A percentile compares a stretch with the other conserved stretches of the same genome.
Conservation (phyloP, 2,113 vertebrate genomes). For the Dicerorhinus sumatrensis region DNA sequence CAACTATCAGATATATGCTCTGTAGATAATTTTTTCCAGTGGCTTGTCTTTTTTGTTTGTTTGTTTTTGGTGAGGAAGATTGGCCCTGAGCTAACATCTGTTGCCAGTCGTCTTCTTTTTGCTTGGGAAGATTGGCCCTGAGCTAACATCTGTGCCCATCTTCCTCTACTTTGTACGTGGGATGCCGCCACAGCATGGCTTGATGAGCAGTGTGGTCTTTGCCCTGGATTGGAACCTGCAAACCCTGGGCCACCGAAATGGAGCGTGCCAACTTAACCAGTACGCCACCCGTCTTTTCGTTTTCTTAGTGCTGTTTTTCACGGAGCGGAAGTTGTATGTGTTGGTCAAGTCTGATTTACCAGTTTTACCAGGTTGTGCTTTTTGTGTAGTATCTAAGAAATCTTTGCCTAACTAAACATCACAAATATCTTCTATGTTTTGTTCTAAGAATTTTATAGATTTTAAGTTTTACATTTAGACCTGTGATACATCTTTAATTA, state of each 20-base stretch:
- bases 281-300: background rate
- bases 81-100: too few relatives aligned
- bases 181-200: too few relatives aligned
- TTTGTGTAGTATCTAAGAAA: background rate
- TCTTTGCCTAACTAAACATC: background rate
- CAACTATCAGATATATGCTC: background rate
- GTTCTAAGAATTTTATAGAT: background rate
- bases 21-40: background rate
- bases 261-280: too few relatives aligned
- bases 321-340: background rate
- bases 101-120: too few relatives aligned
- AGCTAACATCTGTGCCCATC: too few relatives aligned
- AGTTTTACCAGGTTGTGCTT: background rate
- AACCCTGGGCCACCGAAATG: too few relatives aligned
- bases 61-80: too few relatives aligned
- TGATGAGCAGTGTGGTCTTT: too few relatives aligned
- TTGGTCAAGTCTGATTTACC: background rate
- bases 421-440: background rate
- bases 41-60: background rate
- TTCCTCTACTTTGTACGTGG: too few relatives aligned
- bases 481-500: background rate
- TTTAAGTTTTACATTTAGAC: background rate
- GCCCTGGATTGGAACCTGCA: too few relatives aligned
- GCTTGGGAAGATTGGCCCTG: too few relatives aligned
- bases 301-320: background rate